Conservation (phyloP, 2,888 invertebrate species). For the Graphium colonna region DNA sequence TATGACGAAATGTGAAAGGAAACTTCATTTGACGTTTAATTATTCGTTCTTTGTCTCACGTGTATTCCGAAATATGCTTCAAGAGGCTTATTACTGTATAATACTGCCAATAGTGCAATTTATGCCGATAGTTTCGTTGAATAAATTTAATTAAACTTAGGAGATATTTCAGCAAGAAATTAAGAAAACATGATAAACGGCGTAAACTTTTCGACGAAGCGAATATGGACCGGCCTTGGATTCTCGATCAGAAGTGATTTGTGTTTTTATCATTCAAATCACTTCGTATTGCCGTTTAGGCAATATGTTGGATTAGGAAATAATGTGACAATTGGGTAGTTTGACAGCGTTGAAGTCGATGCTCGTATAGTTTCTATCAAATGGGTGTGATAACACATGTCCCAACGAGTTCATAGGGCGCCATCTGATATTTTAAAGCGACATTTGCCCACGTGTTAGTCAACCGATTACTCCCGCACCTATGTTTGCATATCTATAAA, state of each 20-base stretch:
- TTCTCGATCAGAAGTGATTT: conserved; percentile 26
- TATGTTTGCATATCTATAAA: conserved; percentile 17
- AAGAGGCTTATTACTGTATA: no score
- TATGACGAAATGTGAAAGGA: no score
- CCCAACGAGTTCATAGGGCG: conserved; percentile 60
- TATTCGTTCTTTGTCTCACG: no score
- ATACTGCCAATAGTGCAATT: conserved; percentile 8
- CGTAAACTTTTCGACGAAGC: neutral
- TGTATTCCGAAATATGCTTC: no score
- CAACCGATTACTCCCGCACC: conserved; percentile 47
- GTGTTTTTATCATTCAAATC: conserved; percentile 28
- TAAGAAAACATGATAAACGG: conserved; percentile 8
- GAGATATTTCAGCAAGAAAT: conserved; percentile 1
- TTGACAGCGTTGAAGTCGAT: neutral
- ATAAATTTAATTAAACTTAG: conserved; percentile 4
- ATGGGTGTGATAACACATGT: conserved; percentile 25
- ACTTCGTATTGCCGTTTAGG: conserved; percentile 9
- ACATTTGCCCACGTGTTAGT: conserved; percentile 65
- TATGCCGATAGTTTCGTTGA: conserved; percentile 3
- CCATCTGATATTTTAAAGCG: conserved; percentile 64
- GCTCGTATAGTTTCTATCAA: neutral
- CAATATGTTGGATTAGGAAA: conserved; percentile 3
- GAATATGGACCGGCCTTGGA: neutral
- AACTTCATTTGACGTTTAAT: no score
- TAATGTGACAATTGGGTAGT: neutral